Evolutionary conservation across 2,113 vertebrate genomes (phyloP).

Genomic region (Zosterops japonicus): DNA sequence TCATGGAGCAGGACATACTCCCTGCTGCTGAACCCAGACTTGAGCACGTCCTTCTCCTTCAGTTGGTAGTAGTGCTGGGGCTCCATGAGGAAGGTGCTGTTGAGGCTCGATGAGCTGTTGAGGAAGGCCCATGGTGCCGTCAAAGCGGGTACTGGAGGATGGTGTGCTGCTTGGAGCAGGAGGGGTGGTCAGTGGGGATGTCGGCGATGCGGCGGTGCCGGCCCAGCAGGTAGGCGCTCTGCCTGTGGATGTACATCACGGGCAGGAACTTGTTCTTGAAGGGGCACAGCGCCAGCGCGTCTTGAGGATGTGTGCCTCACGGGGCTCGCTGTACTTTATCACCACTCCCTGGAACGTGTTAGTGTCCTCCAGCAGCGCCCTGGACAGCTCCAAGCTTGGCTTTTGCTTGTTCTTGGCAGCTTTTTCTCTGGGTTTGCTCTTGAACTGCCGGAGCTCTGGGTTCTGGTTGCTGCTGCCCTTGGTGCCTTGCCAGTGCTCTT

Average conservation of each 20-base stretch:
- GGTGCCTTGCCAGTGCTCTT: conserved; percentile 79
- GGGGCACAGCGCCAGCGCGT: conserved; percentile 93
- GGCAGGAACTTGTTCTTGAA: conserved; percentile 91
- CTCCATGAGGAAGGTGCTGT: conserved; percentile 71
- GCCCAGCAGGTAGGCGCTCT: neutral
- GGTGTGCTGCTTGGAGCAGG: conserved; percentile 86
- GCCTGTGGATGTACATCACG: neutral
- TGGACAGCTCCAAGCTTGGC: conserved; percentile 90
- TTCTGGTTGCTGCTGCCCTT: conserved; percentile 44
- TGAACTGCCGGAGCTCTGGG: neutral
- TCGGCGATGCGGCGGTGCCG: neutral
- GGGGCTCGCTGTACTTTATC: conserved; percentile 90
- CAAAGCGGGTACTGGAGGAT: conserved; percentile 92
- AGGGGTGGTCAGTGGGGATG: conserved; percentile 92
- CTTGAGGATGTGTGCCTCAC: conserved; percentile 91
- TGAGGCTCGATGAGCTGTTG: conserved; percentile 75
- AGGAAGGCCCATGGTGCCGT: conserved; percentile 87
- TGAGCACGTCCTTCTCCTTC: conserved; percentile 94
- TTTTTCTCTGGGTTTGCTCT: conserved; percentile 41
- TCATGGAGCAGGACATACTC: conserved; percentile 94
- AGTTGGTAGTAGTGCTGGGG: conserved; percentile 92
- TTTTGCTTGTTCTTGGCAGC: conserved; percentile 81
- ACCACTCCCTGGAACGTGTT: conserved; percentile 88
- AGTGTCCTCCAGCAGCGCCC: conserved; percentile 92
- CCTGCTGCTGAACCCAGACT: conserved; percentile 96